Evolutionary conservation across 2,888 invertebrate species (phyloP).

Genomic region (Ormyrus rosae): DNA sequence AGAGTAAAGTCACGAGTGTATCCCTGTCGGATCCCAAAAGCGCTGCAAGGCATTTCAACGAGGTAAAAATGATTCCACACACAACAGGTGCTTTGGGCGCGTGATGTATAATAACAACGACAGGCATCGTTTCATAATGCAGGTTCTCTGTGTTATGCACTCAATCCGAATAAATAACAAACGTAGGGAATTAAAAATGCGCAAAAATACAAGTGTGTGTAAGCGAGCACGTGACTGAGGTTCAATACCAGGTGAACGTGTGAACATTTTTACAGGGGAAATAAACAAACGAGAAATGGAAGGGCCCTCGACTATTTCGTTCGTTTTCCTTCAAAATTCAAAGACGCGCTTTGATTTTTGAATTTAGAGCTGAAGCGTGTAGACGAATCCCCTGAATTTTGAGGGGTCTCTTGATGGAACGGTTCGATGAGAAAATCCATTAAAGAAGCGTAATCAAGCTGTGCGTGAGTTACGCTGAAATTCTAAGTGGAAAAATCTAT

Average conservation of each 20-base stretch:
- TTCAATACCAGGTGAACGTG: background rate
- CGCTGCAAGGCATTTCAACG: constrained; percentile 8
- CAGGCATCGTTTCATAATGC: constrained; percentile 24
- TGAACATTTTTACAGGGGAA: too few relatives aligned
- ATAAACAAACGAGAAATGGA: background rate
- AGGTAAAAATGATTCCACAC: background rate
- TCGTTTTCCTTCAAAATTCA: constrained; percentile 3
- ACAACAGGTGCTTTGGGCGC: constrained; percentile 23
- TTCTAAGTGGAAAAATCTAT: too few relatives aligned
- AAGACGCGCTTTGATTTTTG: background rate
- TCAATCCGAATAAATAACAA: background rate
- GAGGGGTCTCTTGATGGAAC: background rate
- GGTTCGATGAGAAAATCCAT: background rate
- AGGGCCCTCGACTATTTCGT: constrained; percentile 18
- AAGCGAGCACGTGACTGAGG: constrained; percentile 32
- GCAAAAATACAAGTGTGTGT: background rate
- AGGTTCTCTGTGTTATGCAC: constrained; percentile 23
- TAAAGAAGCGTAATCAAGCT: constrained; percentile 4
- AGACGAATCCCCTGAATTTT: background rate
- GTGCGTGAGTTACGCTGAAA: constrained; percentile 10
- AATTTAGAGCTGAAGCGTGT: background rate
- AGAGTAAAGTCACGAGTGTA: background rate
- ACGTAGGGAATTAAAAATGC: background rate
- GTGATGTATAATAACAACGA: constrained; percentile 6
- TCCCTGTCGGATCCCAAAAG: constrained; percentile 21